Evolutionary conservation across 1,140 invertebrate species (phyloP), one percentile per base, ranked within the genome.

Genomic region (Drosophila pectinifera): DNA sequence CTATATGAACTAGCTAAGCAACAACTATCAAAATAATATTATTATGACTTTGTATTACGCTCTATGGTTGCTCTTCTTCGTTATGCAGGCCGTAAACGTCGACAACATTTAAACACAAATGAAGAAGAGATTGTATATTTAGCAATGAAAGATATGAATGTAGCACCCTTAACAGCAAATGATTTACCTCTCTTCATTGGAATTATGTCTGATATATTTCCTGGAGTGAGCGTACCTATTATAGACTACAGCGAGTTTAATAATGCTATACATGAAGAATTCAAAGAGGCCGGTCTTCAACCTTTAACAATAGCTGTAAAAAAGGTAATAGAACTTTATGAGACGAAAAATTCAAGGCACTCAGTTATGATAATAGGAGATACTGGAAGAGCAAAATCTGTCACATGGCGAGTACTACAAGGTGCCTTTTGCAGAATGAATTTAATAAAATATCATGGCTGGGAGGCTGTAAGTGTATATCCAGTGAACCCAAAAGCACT

Each of bases 141-240:
- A 34, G 96, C 96, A 0, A 97, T 97, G 96, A 95, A 95, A 36
- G 96, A 98, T 84, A 97, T 97, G 96, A 98, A 97, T 91, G 94
- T 96, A 48, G 96, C 97, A 0, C 96, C 96, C 54, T 93, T 98
- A 46, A 97, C 96, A 0, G 94, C 96, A 0, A 95, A 96, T 63
- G 97, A 98, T 93, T 93, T 97, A 51, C 96, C 96, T 0, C 92
- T 98, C 1, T 97, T 98, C 91, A 95, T 95, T 85, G 96, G 95
- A 13, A 97, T 98, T 78, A 96, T 96, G 92, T 94, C 94, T 20
- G 96, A 98, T 91, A 95, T 97, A 55, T 98, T 98, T 93, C 96
- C 96, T 0, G 95, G 95, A 4, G 94, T 96, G 28, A 93, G 94
- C 78, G 92, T 95, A 57, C 96, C 94, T 1, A 92, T 91, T 7